Base-by-base conservation (phyloP, 2,113 vertebrate genomes). In the Pachyramphus minor region DNA sequence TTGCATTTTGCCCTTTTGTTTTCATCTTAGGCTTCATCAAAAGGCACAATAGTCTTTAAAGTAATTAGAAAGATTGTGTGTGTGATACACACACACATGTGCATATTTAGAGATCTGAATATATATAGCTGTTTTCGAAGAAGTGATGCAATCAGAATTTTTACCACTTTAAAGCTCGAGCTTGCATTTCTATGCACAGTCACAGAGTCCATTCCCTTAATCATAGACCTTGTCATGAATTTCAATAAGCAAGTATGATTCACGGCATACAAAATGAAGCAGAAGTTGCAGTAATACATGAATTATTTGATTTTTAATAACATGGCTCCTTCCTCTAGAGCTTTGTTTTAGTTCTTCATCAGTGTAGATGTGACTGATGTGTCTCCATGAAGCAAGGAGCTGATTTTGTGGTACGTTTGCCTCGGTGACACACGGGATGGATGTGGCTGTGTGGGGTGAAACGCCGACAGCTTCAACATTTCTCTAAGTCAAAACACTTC, bases 251-350 rank as follows among this genome's bases (percentile, higher is more conserved):
- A 69, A 50, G 62, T 92, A 60, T 96, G 96, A 89, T 96, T 97
- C 75, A 87, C 22, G 90, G 77, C 84, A 77, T 79, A 90, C 87
- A 55, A 93, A 96, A 90, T 45, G 94, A 96, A 93, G 86, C 85
- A 90, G 74, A 87, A 93, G 23, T 96, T 97, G 79, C 90, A 77
- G 63, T 95, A 95, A 66, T 64, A 84, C 21, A 23, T 95, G 56
- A 97, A 94, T 96, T 96, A 95, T 93, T 97, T 71, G 58, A 68
- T 96, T 93, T 97, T 97, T 96, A 60, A 96, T 97, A 97, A 66
- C 79, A 55, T 86, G 59, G 31, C 81, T 80, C 86, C 35, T 84
- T 95, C 63, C 93, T 95, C 77, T 67, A 37, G 96, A 64, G 87
- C 83, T 95, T 64, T 95, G 49, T 90, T 96, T 92, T 87, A 85